Percentiles rank a stretch among this genome's conserved stretches.
Conservation (phyloP, 2,888 invertebrate species). For the Drosophila neotestacea region DNA sequence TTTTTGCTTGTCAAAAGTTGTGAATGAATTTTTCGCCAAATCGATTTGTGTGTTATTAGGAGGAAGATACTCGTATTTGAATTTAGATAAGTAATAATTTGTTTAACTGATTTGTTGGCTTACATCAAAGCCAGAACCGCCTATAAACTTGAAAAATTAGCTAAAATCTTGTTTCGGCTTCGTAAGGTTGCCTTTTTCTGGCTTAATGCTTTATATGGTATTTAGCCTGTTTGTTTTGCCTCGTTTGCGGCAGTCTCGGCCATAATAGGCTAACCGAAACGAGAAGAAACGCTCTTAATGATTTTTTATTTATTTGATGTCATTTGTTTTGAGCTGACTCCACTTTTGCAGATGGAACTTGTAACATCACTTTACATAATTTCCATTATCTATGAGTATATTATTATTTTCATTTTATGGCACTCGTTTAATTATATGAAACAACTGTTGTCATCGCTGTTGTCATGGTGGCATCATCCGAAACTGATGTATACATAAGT, state of each 20-base stretch:
- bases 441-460: slow-evolving; percentile 42
- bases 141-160: slow-evolving; percentile 41
- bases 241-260: slow-evolving; percentile 38
- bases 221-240: slow-evolving; percentile 40
- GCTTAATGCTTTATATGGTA: slow-evolving; percentile 70
- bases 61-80: slow-evolving; percentile 33
- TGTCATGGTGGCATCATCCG: slow-evolving; percentile 67
- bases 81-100: slow-evolving; percentile 74
- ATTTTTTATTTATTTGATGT: slow-evolving; percentile 75
- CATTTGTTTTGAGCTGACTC: slow-evolving; percentile 64
- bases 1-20: slow-evolving; percentile 55
- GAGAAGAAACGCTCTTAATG: slow-evolving; percentile 65
- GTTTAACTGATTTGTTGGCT: slow-evolving; percentile 73
- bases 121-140: slow-evolving; percentile 76
- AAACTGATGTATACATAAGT: no score
- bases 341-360: slow-evolving; percentile 56
- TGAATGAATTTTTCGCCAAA: slow-evolving; percentile 73
- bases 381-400: slow-evolving; percentile 38
- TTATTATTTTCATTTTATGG: slow-evolving; percentile 62
- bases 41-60: slow-evolving; percentile 67
- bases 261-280: slow-evolving; percentile 41
- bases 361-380: slow-evolving; percentile 78
- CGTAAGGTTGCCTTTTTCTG: slow-evolving; percentile 32
- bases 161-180: slow-evolving; percentile 59
- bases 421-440: slow-evolving; percentile 70